Conservation (phyloP, 2,888 invertebrate genomes). For the Machimus rusticus region DNA sequence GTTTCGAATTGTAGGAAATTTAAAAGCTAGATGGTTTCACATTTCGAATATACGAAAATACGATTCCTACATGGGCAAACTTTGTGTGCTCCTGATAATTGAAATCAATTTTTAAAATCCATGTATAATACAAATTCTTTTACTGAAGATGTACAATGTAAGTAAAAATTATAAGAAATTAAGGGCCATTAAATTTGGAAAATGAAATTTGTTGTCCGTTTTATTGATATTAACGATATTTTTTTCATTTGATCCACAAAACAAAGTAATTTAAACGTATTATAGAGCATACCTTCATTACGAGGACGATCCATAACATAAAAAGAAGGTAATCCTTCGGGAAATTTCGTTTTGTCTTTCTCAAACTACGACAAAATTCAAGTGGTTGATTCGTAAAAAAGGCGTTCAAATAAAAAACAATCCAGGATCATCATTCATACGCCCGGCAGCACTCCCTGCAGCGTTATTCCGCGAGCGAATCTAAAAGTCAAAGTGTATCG, state of each 20-base stretch:
- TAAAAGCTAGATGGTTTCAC: too few relatives aligned
- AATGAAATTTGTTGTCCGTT: too few relatives aligned
- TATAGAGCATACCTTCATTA: background rate
- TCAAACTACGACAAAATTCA: background rate
- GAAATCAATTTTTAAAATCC: too few relatives aligned
- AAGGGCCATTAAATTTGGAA: too few relatives aligned
- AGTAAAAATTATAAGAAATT: too few relatives aligned
- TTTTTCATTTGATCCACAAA: background rate
- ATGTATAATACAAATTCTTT: too few relatives aligned
- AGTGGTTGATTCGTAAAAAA: background rate
- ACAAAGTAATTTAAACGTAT: background rate
- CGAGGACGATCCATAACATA: background rate
- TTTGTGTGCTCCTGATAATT: too few relatives aligned
- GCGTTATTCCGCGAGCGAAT: background rate
- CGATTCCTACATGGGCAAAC: too few relatives aligned
- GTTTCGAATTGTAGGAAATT: too few relatives aligned
- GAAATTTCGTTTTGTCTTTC: background rate
- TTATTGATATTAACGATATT: background rate
- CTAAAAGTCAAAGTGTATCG: background rate
- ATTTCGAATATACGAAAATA: too few relatives aligned
- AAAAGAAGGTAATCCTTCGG: background rate
- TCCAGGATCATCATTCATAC: background rate
- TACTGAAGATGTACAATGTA: too few relatives aligned
- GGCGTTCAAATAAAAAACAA: background rate
- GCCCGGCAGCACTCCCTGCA: background rate